These are phyloP conservation scores for Stictonetta naevosa DNA, from an alignment of 2,113 vertebrate species.

Conservation along the genomic window DNA sequence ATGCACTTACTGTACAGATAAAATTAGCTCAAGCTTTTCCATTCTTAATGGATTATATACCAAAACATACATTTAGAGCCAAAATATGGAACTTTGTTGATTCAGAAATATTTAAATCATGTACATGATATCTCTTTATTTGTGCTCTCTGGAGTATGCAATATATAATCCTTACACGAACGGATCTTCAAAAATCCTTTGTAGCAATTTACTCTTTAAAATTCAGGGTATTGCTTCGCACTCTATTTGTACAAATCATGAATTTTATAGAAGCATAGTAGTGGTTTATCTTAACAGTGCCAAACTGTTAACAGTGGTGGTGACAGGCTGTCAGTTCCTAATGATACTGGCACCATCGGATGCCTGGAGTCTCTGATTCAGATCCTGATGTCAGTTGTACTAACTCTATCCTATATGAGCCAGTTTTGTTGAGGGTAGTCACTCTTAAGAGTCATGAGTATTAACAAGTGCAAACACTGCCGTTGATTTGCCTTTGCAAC, in stretches of 20 bases:
- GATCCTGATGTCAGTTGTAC: not conserved
- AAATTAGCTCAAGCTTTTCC: not conserved
- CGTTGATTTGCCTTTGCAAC: not conserved
- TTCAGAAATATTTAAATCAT: not conserved
- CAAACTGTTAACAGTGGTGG: not conserved
- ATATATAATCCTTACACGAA: not conserved
- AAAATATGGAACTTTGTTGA: not conserved
- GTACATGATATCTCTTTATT: not conserved
- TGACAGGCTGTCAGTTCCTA: slow-evolving; percentile 7
- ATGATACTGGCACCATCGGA: not conserved
- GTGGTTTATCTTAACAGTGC: not conserved
- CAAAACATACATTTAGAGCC: not conserved
- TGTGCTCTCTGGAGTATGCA: not conserved
- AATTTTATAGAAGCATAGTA: not conserved
- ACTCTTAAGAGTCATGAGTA: not conserved
- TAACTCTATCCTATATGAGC: not conserved
- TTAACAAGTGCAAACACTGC: not conserved
- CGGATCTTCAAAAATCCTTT: not conserved
- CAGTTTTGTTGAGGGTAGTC: not conserved
- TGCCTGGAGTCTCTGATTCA: not conserved
- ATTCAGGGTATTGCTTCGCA: not conserved
- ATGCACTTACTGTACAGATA: not conserved
- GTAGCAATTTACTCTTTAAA: not conserved
- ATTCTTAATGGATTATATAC: not conserved
- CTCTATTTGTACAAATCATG: not conserved